phyloP scores from a whole-genome alignment of 2,113 vertebrate species.

The Aptenodytes forsteri region DNA sequence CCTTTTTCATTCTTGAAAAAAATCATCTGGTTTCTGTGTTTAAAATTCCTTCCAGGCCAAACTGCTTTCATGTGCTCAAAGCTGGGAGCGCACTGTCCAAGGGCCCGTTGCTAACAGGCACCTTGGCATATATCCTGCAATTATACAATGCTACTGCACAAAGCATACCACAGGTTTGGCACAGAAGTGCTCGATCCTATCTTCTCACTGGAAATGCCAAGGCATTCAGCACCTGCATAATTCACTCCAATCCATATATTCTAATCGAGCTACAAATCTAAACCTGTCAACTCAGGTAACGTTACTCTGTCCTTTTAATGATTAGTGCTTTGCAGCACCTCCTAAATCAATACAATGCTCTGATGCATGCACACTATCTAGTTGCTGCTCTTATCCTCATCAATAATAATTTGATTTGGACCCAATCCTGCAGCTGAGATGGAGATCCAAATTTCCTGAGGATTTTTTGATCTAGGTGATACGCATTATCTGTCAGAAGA shows the following conservation, averaged over 20 bases:
- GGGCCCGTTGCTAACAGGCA: neutral
- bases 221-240: neutral
- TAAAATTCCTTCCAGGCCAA: constrained; percentile 37
- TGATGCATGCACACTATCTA: neutral
- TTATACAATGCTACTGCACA: neutral
- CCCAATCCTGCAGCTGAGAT: neutral
- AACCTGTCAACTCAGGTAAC: neutral
- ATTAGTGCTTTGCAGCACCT: neutral
- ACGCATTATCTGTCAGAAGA: neutral
- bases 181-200: neutral
- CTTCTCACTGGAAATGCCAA: neutral
- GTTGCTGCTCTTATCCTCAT: neutral
- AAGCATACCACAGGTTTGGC: neutral
- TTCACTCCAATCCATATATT: neutral
- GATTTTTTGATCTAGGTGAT: neutral
- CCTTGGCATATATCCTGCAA: neutral
- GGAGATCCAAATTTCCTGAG: neutral
- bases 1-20: constrained; percentile 5
- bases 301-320: neutral
- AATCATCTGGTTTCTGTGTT: constrained; percentile 3
- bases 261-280: neutral
- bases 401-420: neutral
- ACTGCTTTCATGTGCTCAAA: neutral
- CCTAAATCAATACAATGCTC: neutral
- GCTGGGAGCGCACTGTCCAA: neutral